Evolutionary conservation across 2,797 vertebrate genomes (phyloP).

Genomic region (Limnodromus scolopaceus): DNA sequence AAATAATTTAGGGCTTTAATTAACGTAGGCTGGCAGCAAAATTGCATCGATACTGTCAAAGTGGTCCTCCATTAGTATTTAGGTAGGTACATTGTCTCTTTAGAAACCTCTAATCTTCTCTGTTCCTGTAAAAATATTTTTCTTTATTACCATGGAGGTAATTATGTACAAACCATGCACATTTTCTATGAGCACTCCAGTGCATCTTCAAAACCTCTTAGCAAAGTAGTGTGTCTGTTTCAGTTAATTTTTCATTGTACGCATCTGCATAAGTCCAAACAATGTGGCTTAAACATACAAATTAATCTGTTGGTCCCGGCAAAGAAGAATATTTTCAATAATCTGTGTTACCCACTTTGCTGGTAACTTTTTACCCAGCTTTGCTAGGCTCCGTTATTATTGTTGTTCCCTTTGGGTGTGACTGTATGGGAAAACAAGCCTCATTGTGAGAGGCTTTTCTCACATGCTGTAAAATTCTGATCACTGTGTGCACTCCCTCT

Average conservation of each 20-base stretch:
- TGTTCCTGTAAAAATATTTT: background rate
- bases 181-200: background rate
- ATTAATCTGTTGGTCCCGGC: background rate
- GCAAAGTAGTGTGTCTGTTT: background rate
- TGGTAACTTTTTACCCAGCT: background rate
- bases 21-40: background rate
- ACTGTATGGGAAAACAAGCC: background rate
- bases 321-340: background rate
- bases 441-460: background rate
- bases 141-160: background rate
- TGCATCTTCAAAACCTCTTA: background rate
- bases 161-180: background rate
- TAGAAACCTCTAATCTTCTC: background rate
- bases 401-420: background rate
- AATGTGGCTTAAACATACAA: background rate
- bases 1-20: background rate
- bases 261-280: background rate
- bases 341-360: background rate
- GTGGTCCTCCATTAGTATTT: background rate
- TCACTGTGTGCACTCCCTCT: background rate
- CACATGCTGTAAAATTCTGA: background rate
- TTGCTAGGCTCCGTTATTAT: background rate
- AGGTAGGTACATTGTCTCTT: background rate
- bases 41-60: background rate
- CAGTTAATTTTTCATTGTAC: background rate